Conservation (phyloP, 1,140 invertebrate species). For the Lasioglossum albipes region DNA sequence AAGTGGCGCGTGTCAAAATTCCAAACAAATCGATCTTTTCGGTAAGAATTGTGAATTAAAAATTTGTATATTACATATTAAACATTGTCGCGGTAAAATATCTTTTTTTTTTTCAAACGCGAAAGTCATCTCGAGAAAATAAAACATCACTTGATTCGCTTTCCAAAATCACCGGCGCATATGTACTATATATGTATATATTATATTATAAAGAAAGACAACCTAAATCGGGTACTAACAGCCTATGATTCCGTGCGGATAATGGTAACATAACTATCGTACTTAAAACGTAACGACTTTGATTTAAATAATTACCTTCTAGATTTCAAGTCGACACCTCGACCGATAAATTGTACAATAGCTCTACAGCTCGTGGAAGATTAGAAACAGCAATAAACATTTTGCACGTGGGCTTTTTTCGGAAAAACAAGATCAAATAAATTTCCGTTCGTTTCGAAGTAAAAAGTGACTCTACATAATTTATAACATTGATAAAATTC, state of each 20-base stretch:
- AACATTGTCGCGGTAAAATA: too few relatives aligned
- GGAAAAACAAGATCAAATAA: conserved; percentile 3
- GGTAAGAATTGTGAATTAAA: too few relatives aligned
- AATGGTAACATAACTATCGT: background rate
- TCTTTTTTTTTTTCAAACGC: too few relatives aligned
- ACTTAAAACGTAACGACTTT: background rate
- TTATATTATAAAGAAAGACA: background rate
- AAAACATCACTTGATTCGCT: too few relatives aligned
- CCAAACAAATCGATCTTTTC: too few relatives aligned
- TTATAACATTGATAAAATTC: conserved; percentile 1
- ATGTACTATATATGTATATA: too few relatives aligned
- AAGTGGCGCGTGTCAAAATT: too few relatives aligned
- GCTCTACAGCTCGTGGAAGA: background rate
- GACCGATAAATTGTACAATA: background rate
- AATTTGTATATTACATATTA: too few relatives aligned
- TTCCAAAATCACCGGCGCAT: too few relatives aligned
- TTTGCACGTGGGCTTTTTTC: background rate
- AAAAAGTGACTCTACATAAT: background rate
- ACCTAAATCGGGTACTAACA: background rate
- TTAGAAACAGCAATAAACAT: background rate
- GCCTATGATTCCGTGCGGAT: background rate
- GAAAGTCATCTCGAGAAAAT: too few relatives aligned
- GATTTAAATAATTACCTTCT: background rate
- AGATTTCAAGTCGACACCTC: background rate
- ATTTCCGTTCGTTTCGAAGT: background rate